Evolutionary conservation across 1,140 invertebrate species (phyloP).

Genomic region (Wiebesia pumilae): DNA sequence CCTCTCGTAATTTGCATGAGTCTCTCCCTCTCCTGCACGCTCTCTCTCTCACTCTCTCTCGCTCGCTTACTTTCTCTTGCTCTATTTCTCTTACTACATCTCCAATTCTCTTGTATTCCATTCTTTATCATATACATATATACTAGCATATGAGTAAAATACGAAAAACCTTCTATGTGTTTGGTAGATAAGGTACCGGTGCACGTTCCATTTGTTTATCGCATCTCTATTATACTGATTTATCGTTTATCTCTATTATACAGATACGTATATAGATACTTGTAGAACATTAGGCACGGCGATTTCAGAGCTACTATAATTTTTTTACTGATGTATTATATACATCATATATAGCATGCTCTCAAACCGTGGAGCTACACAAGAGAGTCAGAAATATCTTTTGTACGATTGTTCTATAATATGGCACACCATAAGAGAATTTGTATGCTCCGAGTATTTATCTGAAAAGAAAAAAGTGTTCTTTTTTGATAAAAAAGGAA

Average conservation of each 20-base stretch:
- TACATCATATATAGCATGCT: no score
- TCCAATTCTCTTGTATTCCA: no score
- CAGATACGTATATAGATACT: neutral
- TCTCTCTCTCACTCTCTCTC: neutral
- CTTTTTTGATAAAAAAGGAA: neutral
- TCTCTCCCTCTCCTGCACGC: neutral
- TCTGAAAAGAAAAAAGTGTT: no score
- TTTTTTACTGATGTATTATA: conserved; percentile 13
- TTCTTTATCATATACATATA: neutral
- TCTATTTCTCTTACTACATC: neutral
- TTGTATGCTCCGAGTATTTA: conserved; percentile 1
- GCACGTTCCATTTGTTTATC: conserved; percentile 52
- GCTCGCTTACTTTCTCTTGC: neutral
- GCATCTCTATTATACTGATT: conserved; percentile 1
- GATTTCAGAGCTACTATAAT: neutral
- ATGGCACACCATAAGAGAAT: neutral
- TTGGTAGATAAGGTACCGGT: conserved; percentile 36
- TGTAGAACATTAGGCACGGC: neutral
- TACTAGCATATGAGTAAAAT: neutral
- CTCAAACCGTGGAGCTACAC: neutral
- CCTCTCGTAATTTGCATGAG: conserved; percentile 41
- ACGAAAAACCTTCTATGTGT: neutral
- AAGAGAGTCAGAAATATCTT: conserved; percentile 9
- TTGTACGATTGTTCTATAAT: conserved; percentile 24
- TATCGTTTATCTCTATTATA: conserved; percentile 22